These are phyloP conservation scores for Drusus annulatus DNA, from an alignment of 1,140 invertebrate genomes.

Conservation along the genomic window DNA sequence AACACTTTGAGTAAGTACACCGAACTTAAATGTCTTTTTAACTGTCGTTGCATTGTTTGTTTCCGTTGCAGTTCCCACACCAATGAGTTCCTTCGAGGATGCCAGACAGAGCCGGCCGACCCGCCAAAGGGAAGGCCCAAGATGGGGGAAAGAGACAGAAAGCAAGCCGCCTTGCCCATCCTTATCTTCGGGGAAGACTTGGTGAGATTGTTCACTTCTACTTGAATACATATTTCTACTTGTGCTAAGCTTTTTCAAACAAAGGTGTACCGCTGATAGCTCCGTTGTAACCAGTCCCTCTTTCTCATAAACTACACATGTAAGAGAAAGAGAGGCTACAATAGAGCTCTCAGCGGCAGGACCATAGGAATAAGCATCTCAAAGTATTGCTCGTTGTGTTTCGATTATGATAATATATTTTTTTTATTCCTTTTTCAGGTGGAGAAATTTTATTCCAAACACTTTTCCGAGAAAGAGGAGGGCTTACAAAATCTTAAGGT, in stretches of 20 bases:
- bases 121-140: conserved; percentile 74
- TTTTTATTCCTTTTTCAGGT: conserved; percentile 73
- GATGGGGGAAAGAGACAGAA: conserved; percentile 88
- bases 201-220: conserved; percentile 67
- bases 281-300: no score
- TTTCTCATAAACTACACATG: no score
- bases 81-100: conserved; percentile 83
- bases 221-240: no score
- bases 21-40: not conserved
- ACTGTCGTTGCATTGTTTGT: conserved; percentile 41
- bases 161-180: conserved; percentile 91
- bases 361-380: no score
- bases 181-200: conserved; percentile 91
- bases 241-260: no score
- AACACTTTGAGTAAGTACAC: not conserved
- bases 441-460: conserved; percentile 94
- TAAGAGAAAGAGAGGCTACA: no score
- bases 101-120: conserved; percentile 74
- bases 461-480: conserved; percentile 93
- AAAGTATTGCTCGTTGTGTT: no score
- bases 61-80: conserved; percentile 78
- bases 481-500: conserved; percentile 74
- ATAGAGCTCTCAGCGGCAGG: no score
- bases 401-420: no score
- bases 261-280: no score